Conservation (phyloP, 2,113 vertebrate genomes). For the Dissostichus mawsoni region DNA sequence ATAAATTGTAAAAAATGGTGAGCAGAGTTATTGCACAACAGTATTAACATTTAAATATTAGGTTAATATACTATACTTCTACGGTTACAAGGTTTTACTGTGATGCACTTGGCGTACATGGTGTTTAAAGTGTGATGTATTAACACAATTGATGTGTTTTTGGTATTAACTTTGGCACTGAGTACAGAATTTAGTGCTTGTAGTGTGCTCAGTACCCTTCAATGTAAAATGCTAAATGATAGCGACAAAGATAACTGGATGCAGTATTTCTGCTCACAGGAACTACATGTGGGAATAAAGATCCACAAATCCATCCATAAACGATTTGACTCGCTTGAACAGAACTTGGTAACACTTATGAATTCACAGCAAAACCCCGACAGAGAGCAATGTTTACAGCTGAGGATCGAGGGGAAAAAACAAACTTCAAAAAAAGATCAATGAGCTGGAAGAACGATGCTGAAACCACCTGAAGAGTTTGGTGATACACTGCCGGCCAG, state of each 20-base stretch:
- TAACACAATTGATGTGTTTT: background rate
- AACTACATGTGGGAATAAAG: background rate
- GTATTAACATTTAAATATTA: too few species aligned
- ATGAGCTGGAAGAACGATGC: background rate
- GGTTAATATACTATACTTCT: too few species aligned
- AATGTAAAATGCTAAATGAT: background rate
- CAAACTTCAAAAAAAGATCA: slow-evolving; percentile 9
- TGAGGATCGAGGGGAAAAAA: background rate
- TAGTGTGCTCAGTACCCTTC: too few species aligned
- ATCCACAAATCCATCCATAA: background rate
- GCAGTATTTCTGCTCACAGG: background rate
- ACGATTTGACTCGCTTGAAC: background rate
- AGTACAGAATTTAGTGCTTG: background rate
- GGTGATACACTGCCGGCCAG: background rate
- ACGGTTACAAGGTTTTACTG: background rate
- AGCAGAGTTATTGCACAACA: too few species aligned
- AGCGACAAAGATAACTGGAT: background rate
- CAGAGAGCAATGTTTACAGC: slow-evolving; percentile 4
- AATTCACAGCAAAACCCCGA: background rate
- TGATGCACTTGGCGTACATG: background rate
- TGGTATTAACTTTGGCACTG: background rate
- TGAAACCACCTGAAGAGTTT: background rate
- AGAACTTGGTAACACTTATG: background rate
- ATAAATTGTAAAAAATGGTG: too few species aligned
- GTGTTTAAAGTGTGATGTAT: background rate